These are phyloP conservation scores for Pogonocherus hispidulus DNA, from an alignment of 2,888 invertebrate genomes.

Conservation along the genomic window DNA sequence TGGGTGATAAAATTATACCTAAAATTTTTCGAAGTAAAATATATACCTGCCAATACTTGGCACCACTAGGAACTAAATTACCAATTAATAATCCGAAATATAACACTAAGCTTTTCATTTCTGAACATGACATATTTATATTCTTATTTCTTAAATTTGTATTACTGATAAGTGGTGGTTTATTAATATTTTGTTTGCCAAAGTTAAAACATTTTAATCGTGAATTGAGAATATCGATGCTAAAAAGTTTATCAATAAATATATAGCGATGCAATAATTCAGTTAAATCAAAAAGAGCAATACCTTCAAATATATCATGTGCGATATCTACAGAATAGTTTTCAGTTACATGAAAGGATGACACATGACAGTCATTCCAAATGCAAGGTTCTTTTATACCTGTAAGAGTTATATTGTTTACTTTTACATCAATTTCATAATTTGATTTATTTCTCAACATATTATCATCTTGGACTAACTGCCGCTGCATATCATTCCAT, in stretches of 20 bases:
- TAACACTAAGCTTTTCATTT: constrained; percentile 43
- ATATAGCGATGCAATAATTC: constrained; percentile 42
- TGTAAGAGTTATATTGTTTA: constrained; percentile 36
- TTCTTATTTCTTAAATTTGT: constrained; percentile 40
- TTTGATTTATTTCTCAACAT: constrained; percentile 31
- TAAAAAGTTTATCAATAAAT: constrained; percentile 37
- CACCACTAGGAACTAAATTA: constrained; percentile 40
- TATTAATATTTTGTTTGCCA: constrained; percentile 37
- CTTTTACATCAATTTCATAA: constrained; percentile 39
- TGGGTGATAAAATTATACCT: constrained; percentile 31
- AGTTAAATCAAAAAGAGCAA: constrained; percentile 41
- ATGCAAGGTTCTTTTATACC: constrained; percentile 44
- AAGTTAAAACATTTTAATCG: constrained; percentile 36
- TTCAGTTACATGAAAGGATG: constrained; percentile 46
- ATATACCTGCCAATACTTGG: constrained; percentile 48
- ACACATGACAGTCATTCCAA: constrained; percentile 42
- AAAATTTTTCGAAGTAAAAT: constrained; percentile 37
- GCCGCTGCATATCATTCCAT: constrained; percentile 22
- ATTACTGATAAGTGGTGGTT: constrained; percentile 41
- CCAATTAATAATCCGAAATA: constrained; percentile 46
- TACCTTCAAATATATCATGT: constrained; percentile 52
- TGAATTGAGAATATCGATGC: constrained; percentile 38
- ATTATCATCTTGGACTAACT: constrained; percentile 19
- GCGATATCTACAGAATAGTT: constrained; percentile 48
- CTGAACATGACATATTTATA: constrained; percentile 45